Evolutionary conservation across 2,888 invertebrate genomes (phyloP).

Genomic region (Melanostoma mellinum): DNA sequence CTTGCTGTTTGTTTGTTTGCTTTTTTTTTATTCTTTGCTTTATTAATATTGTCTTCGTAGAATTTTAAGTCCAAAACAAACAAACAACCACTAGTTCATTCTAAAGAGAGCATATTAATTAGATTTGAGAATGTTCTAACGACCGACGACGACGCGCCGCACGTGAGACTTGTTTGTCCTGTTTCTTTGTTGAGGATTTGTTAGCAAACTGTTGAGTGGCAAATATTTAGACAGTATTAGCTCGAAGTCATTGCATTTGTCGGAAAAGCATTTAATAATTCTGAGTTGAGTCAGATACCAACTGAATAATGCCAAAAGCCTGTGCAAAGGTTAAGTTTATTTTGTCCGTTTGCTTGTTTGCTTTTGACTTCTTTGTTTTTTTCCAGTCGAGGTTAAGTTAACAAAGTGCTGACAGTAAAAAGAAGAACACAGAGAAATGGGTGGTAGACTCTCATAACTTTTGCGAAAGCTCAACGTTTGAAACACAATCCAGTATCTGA

Average conservation of each 20-base stretch:
- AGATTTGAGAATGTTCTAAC: slow-evolving; percentile 23
- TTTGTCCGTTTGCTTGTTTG: slow-evolving; percentile 14
- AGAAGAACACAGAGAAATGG: too few species aligned
- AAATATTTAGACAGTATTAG: slow-evolving; percentile 33
- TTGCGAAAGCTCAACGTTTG: too few species aligned
- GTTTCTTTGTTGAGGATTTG: slow-evolving; percentile 30
- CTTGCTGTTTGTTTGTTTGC: not conserved
- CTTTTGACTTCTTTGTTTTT: not conserved
- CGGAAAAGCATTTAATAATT: slow-evolving; percentile 26
- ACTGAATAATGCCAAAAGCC: slow-evolving; percentile 2
- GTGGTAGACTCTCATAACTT: too few species aligned
- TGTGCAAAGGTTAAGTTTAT: slow-evolving; percentile 12
- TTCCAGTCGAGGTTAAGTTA: too few species aligned
- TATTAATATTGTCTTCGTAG: slow-evolving; percentile 39
- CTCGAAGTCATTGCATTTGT: slow-evolving; percentile 36
- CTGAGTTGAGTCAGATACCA: slow-evolving; percentile 2
- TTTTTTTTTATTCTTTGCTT: slow-evolving; percentile 21
- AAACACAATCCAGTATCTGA: too few species aligned
- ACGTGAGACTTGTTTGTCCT: slow-evolving; percentile 30
- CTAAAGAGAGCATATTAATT: slow-evolving; percentile 44
- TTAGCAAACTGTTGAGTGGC: slow-evolving; percentile 31
- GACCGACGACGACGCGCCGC: not conserved
- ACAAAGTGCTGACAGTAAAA: too few species aligned
- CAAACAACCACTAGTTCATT: not conserved
- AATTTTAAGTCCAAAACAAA: slow-evolving; percentile 32